These are phyloP conservation scores for Anguilla marmorata DNA, from an alignment of 2,797 vertebrate genomes.

Conservation along the genomic window DNA sequence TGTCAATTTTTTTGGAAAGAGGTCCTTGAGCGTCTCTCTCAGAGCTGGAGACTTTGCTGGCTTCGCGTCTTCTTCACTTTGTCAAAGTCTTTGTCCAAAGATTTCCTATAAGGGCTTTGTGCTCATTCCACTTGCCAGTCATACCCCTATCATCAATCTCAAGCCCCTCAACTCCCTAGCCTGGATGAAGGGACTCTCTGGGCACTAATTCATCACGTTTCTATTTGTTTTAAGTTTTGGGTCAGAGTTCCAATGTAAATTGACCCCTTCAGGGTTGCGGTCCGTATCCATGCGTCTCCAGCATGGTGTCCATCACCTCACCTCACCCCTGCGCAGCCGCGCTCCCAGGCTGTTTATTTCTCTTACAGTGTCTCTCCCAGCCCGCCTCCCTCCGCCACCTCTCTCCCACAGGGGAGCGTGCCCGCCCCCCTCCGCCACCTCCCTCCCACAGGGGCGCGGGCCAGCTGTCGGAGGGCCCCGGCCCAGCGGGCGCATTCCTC, in stretches of 20 bases:
- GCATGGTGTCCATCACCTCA: background rate
- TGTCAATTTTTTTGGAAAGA: background rate
- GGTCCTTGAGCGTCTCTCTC: background rate
- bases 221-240: conserved; percentile 25
- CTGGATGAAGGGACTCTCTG: conserved; percentile 1
- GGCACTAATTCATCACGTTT: conserved; percentile 9
- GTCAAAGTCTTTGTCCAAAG: background rate
- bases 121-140: conserved; percentile 3
- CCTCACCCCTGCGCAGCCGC: background rate
- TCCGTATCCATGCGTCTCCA: background rate
- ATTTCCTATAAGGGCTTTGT: background rate
- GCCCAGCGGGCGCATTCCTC: conserved; percentile 50
- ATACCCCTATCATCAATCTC: background rate
- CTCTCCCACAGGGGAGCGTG: conserved; percentile 44
- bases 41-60: background rate
- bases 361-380: conserved; percentile 41
- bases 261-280: background rate
- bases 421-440: background rate
- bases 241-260: conserved; percentile 16
- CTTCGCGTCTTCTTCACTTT: background rate
- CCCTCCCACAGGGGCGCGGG: conserved; percentile 44
- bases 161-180: conserved; percentile 1
- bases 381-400: conserved; percentile 19
- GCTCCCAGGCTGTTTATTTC: conserved; percentile 48
- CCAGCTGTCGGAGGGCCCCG: conserved; percentile 50